A percentile compares a stretch with the other conserved stretches of the same genome.
phyloP scores from a whole-genome alignment of 2,113 vertebrate species.

The Hydrochoerus hydrochaeris region DNA sequence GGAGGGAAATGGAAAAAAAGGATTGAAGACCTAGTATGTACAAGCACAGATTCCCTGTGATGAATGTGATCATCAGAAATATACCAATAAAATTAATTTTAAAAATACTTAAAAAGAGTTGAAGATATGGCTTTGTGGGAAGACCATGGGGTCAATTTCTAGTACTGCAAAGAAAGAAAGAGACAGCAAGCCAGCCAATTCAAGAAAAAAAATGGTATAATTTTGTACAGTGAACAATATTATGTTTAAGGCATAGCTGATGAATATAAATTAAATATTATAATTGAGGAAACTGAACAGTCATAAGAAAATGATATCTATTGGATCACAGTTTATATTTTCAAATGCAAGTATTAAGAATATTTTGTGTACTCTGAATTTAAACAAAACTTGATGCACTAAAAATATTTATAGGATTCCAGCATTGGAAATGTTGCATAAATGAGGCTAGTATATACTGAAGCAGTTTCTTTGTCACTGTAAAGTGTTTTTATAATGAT shows the following conservation, averaged over 20 bases:
- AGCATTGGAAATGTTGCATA: background rate
- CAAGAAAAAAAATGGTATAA: background rate
- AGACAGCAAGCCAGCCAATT: background rate
- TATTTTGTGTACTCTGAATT: background rate
- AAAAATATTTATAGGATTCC: background rate
- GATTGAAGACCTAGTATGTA: background rate
- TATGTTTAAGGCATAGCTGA: background rate
- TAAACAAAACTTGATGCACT: background rate
- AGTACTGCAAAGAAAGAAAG: background rate
- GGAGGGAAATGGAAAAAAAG: background rate
- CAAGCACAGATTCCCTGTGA: background rate
- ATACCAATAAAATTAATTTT: background rate
- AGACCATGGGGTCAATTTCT: background rate
- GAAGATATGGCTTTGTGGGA: background rate
- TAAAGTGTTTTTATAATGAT: background rate
- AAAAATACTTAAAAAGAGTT: background rate
- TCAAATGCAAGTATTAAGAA: background rate
- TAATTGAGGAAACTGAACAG: background rate
- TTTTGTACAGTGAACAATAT: slow-evolving; percentile 9
- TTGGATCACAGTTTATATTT: background rate
- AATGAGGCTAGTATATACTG: background rate
- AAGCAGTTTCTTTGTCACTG: slow-evolving; percentile 9
- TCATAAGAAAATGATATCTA: background rate
- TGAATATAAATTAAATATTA: slow-evolving; percentile 15
- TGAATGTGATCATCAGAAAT: background rate